These are phyloP conservation scores for Gila robusta DNA, from an alignment of 2,797 vertebrate genomes.

Conservation along the genomic window DNA sequence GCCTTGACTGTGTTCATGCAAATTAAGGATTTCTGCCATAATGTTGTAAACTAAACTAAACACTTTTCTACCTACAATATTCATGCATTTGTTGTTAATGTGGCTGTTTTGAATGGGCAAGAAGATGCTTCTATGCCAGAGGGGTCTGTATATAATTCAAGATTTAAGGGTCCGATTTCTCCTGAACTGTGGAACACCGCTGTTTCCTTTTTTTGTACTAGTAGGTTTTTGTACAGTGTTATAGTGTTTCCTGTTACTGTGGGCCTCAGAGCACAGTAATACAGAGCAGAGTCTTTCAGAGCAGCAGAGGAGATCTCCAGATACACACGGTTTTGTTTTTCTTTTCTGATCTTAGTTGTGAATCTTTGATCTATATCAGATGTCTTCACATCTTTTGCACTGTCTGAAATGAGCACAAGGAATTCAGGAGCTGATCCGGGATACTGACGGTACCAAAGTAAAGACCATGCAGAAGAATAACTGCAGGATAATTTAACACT, in stretches of 20 bases:
- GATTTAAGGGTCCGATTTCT: too few species aligned
- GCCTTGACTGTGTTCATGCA: too few species aligned
- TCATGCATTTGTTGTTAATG: too few species aligned
- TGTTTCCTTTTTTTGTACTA: too few species aligned
- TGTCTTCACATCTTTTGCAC: not conserved
- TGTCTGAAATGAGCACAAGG: not conserved
- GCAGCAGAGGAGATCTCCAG: not conserved
- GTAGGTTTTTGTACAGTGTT: too few species aligned
- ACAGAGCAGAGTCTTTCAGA: not conserved
- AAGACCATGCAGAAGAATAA: not conserved
- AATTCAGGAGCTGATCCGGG: not conserved
- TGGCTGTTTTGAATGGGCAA: too few species aligned
- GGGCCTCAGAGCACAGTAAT: not conserved
- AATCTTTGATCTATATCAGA: not conserved
- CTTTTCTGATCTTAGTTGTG: not conserved
- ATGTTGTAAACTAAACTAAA: too few species aligned
- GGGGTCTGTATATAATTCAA: too few species aligned
- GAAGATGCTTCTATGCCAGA: too few species aligned
- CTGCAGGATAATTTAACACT: not conserved
- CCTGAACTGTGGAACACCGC: too few species aligned
- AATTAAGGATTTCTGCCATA: too few species aligned
- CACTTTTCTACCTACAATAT: too few species aligned
- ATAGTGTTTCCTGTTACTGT: not conserved
- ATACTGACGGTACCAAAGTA: conserved; percentile 29
- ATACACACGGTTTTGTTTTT: not conserved